Percentiles rank a stretch among this genome's conserved stretches.
Evolutionary conservation across 1,140 invertebrate genomes (phyloP).

Genomic region (Coptotermes formosanus): DNA sequence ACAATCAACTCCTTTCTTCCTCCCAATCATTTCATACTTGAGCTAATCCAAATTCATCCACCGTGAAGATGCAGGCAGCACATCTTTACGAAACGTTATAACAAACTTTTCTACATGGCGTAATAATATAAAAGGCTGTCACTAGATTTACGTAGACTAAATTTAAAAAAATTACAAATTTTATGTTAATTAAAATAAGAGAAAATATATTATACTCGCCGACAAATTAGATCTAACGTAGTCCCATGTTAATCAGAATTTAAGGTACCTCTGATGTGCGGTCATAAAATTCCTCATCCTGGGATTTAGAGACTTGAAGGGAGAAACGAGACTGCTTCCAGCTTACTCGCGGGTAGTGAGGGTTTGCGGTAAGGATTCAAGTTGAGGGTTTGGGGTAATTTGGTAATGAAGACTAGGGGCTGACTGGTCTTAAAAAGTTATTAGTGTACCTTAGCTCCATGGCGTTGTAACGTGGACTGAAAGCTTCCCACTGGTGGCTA

Average conservation of each 20-base stretch:
- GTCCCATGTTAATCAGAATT: not conserved
- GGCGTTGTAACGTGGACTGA: not conserved
- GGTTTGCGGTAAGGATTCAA: not conserved
- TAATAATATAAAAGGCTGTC: too few species aligned
- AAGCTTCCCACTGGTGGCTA: not conserved
- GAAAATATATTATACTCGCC: not conserved
- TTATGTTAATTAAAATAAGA: not conserved
- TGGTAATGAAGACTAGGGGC: slow-evolving; percentile 9
- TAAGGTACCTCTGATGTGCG: not conserved
- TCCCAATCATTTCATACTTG: too few species aligned
- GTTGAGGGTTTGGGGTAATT: not conserved
- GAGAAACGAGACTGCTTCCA: not conserved
- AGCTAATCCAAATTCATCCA: too few species aligned
- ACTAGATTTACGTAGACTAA: too few species aligned
- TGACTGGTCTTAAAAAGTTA: slow-evolving; percentile 13
- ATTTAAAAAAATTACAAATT: not conserved
- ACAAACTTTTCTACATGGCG: too few species aligned
- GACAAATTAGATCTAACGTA: not conserved
- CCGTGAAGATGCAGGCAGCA: too few species aligned
- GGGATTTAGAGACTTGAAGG: not conserved
- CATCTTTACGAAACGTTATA: too few species aligned
- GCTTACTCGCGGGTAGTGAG: not conserved
- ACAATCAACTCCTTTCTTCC: too few species aligned
- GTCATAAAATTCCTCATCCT: not conserved
- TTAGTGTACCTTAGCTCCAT: not conserved